Percentiles rank a stretch among this genome's conserved stretches.
phyloP scores from a whole-genome alignment of 2,888 invertebrate species.

The Drosophila anceps region DNA sequence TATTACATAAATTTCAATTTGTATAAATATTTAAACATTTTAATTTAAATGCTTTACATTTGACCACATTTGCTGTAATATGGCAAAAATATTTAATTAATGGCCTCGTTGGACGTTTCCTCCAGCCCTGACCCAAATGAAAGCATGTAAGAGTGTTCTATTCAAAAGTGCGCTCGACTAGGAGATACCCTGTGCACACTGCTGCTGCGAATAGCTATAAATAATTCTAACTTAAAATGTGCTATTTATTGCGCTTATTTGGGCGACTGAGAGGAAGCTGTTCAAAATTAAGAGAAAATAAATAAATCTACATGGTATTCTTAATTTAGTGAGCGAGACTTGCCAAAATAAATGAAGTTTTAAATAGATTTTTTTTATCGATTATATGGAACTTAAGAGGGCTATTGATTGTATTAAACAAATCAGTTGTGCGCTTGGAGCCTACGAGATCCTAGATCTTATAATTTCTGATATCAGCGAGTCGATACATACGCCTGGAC shows the following conservation, averaged over 20 bases:
- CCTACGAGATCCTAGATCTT: too few species aligned
- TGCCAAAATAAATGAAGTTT: too few species aligned
- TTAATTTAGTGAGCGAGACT: not conserved
- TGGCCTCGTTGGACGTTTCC: slow-evolving; percentile 12
- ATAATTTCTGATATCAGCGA: too few species aligned
- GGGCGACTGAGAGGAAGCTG: too few species aligned
- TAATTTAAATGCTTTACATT: slow-evolving; percentile 46
- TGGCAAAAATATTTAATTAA: slow-evolving; percentile 64
- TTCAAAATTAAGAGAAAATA: not conserved
- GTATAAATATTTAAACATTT: slow-evolving; percentile 43
- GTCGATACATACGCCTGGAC: too few species aligned
- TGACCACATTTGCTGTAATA: slow-evolving; percentile 40
- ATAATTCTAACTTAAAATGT: too few species aligned
- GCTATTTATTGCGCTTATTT: too few species aligned
- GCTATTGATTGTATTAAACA: too few species aligned
- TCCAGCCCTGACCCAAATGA: not conserved
- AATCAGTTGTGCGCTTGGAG: too few species aligned
- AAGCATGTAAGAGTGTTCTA: not conserved
- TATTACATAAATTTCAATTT: slow-evolving; percentile 20
- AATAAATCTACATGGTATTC: not conserved
- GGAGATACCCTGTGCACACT: not conserved
- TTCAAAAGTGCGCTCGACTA: not conserved
- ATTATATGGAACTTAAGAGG: too few species aligned
- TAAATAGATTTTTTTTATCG: too few species aligned
- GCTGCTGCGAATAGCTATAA: too few species aligned